These are phyloP conservation scores for Drosophila cracens DNA, from an alignment of 2,888 invertebrate species.

Conservation along the genomic window DNA sequence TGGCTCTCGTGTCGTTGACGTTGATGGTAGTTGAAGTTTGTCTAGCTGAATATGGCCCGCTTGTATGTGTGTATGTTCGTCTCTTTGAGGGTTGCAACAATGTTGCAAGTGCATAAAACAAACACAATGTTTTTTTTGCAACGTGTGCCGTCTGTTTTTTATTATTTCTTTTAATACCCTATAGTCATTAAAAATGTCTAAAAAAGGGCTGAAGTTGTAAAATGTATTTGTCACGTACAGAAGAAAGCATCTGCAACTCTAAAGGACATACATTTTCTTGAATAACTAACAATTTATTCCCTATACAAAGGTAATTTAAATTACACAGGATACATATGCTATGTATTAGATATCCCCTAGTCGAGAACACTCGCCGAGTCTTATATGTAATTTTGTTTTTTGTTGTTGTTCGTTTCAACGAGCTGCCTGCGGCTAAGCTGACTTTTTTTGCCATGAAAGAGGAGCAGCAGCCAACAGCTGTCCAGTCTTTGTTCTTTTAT, in stretches of 20 bases:
- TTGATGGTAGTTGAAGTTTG: constrained; percentile 72
- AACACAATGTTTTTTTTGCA: constrained; percentile 68
- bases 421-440: constrained; percentile 45
- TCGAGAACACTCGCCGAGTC: background rate
- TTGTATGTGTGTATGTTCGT: constrained; percentile 18
- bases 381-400: constrained; percentile 11
- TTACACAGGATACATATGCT: background rate
- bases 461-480: constrained; percentile 46
- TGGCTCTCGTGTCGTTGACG: constrained; percentile 54
- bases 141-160: constrained; percentile 54
- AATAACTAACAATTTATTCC: background rate
- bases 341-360: background rate
- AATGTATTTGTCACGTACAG: background rate
- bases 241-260: background rate
- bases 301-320: background rate
- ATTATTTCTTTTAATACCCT: constrained; percentile 28
- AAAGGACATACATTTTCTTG: too few relatives aligned
- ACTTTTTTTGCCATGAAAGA: constrained; percentile 10
- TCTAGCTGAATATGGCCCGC: constrained; percentile 24
- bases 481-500: constrained; percentile 32
- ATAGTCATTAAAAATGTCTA: background rate
- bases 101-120: constrained; percentile 76
- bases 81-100: constrained; percentile 60
- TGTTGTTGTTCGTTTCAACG: constrained; percentile 28
- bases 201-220: background rate